Conservation (phyloP, 2,888 invertebrate species). For the Hydropsyche betteni region DNA sequence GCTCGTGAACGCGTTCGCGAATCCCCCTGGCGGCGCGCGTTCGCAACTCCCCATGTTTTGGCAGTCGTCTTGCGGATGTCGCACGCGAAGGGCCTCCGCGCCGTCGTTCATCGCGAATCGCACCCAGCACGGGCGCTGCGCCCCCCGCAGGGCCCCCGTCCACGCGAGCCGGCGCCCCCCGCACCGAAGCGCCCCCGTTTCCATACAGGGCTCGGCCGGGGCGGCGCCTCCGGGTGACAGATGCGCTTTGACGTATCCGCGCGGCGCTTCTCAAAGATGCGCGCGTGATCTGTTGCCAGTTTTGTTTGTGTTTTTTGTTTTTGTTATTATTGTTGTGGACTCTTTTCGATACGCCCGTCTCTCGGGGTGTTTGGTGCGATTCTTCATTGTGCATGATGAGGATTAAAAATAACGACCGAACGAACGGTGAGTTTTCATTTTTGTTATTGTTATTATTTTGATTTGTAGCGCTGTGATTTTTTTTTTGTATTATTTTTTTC, state of each 20-base stretch:
- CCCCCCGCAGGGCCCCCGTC: not conserved
- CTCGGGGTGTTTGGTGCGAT: not conserved
- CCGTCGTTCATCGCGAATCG: not conserved
- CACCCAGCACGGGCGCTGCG: not conserved
- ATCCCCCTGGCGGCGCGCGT: not conserved
- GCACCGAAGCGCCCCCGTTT: not conserved
- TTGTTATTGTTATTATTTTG: not conserved
- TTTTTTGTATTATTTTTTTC: too few relatives aligned
- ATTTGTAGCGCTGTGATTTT: too few relatives aligned
- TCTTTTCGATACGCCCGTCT: not conserved
- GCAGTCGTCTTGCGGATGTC: slow-evolving; percentile 17
- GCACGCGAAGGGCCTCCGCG: not conserved
- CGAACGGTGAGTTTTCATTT: slow-evolving; percentile 15
- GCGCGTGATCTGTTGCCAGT: not conserved
- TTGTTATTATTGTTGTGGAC: too few relatives aligned
- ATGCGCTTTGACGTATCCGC: slow-evolving; percentile 20
- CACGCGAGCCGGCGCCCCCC: not conserved
- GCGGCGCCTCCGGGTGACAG: not conserved
- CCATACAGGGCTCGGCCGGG: not conserved
- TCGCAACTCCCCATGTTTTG: slow-evolving; percentile 26
- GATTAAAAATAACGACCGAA: slow-evolving; percentile 10
- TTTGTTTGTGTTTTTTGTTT: too few relatives aligned
- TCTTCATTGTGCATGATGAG: not conserved
- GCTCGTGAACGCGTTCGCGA: slow-evolving; percentile 6
- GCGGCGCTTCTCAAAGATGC: slow-evolving; percentile 4